A percentile compares a stretch with the other conserved stretches of the same genome.
These are phyloP conservation scores for Pachliopta kotzebuea DNA, from an alignment of 2,888 invertebrate genomes.

Conservation along the genomic window DNA sequence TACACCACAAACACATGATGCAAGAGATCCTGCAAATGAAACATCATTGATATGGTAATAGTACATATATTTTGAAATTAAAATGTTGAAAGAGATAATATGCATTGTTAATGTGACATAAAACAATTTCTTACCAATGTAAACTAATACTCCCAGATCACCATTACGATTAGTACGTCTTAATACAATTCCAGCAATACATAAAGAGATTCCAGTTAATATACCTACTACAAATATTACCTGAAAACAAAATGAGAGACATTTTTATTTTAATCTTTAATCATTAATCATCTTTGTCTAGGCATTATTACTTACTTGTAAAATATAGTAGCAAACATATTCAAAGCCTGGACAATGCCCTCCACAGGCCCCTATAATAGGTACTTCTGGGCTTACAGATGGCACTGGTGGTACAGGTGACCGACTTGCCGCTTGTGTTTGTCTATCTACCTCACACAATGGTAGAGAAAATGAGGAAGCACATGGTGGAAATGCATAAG, in stretches of 20 bases:
- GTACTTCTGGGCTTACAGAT: slow-evolving; percentile 72
- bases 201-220: slow-evolving; percentile 83
- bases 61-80: too few species aligned
- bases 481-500: slow-evolving; percentile 66
- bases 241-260: slow-evolving; percentile 52
- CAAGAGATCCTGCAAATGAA: slow-evolving; percentile 66
- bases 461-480: slow-evolving; percentile 71
- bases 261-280: too few species aligned
- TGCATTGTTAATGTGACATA: neutral
- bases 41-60: neutral
- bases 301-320: slow-evolving; percentile 75
- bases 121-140: slow-evolving; percentile 74
- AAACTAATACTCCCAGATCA: slow-evolving; percentile 83
- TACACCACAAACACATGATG: slow-evolving; percentile 82
- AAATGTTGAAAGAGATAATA: too few species aligned
- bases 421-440: slow-evolving; percentile 43
- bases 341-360: slow-evolving; percentile 86
- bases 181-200: slow-evolving; percentile 83
- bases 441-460: slow-evolving; percentile 56
- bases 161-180: slow-evolving; percentile 82
- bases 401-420: slow-evolving; percentile 60
- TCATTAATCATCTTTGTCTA: neutral
- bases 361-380: slow-evolving; percentile 84
- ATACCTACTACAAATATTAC: slow-evolving; percentile 85
- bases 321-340: slow-evolving; percentile 85